Evolutionary conservation across 2,888 invertebrate species (phyloP).

Genomic region (Polydrusus cervinus): DNA sequence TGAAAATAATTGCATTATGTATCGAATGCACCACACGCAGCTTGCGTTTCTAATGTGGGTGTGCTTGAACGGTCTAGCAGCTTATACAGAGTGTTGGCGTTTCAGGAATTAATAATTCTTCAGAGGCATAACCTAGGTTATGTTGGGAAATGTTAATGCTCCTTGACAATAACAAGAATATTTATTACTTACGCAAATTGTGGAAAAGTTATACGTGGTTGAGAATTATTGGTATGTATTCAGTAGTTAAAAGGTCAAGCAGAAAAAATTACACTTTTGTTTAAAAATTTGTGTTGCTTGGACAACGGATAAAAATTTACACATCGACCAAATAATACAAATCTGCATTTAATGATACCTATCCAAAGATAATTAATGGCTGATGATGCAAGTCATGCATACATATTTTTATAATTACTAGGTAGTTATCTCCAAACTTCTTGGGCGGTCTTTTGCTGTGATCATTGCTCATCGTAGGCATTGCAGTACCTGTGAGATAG

Average conservation of each 20-base stretch:
- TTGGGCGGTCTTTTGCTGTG: neutral
- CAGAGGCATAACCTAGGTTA: constrained; percentile 8
- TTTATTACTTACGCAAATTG: neutral
- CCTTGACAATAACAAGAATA: neutral
- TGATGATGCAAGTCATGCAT: constrained; percentile 13
- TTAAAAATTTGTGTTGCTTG: too few relatives aligned
- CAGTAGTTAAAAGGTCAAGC: too few relatives aligned
- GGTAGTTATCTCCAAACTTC: constrained; percentile 8
- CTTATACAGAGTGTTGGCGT: constrained; percentile 16
- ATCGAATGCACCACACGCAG: constrained; percentile 14
- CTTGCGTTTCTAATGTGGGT: constrained; percentile 17
- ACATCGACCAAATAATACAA: neutral
- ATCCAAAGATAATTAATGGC: neutral
- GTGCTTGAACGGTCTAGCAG: constrained; percentile 9
- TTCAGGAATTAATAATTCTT: constrained; percentile 1
- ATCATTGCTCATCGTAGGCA: neutral
- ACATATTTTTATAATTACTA: neutral
- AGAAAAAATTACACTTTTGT: too few relatives aligned
- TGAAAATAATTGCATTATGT: constrained; percentile 22
- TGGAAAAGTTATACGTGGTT: neutral
- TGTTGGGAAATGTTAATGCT: neutral
- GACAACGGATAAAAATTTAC: too few relatives aligned
- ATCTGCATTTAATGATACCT: neutral
- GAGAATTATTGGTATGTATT: too few relatives aligned
- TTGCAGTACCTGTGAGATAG: too few relatives aligned